phyloP scores from a whole-genome alignment of 2,113 vertebrate species.

The Lethenteron reissneri region DNA sequence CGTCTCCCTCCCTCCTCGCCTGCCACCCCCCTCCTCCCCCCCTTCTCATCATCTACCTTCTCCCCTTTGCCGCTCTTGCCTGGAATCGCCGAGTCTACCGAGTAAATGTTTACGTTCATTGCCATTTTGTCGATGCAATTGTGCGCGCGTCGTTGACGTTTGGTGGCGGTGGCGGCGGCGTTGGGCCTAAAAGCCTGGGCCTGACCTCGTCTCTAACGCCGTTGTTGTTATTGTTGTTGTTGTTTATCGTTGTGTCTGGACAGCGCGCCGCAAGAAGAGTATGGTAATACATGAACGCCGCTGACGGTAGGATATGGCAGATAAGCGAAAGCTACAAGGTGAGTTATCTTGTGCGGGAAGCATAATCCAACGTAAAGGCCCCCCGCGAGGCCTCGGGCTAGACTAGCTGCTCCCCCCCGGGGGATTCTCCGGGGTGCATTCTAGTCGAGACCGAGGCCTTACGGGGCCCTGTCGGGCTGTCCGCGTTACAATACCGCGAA shows the following conservation, averaged over 20 bases:
- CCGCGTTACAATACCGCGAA: not conserved
- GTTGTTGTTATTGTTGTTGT: too few species aligned
- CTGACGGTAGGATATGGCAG: conserved; percentile 3
- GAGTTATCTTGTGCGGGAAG: not conserved
- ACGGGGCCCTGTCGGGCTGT: not conserved
- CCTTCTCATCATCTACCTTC: too few species aligned
- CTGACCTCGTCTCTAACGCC: too few species aligned
- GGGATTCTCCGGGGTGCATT: not conserved
- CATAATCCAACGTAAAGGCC: not conserved
- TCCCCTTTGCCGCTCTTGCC: too few species aligned
- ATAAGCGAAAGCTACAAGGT: conserved; percentile 4
- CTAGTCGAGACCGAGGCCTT: not conserved
- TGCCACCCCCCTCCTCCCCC: too few species aligned
- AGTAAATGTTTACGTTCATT: too few species aligned
- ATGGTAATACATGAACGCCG: conserved; percentile 5
- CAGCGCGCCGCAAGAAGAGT: conserved; percentile 4
- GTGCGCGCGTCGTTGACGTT: too few species aligned
- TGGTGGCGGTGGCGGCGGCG: too few species aligned
- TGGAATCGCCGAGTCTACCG: too few species aligned
- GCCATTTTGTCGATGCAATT: too few species aligned
- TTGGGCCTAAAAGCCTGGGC: too few species aligned
- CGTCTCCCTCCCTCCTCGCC: too few species aligned
- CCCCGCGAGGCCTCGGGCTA: not conserved
- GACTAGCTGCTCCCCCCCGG: not conserved
- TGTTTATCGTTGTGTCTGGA: not conserved